Base-by-base conservation (phyloP, 2,113 vertebrate species). In the Pedionomus torquatus region DNA sequence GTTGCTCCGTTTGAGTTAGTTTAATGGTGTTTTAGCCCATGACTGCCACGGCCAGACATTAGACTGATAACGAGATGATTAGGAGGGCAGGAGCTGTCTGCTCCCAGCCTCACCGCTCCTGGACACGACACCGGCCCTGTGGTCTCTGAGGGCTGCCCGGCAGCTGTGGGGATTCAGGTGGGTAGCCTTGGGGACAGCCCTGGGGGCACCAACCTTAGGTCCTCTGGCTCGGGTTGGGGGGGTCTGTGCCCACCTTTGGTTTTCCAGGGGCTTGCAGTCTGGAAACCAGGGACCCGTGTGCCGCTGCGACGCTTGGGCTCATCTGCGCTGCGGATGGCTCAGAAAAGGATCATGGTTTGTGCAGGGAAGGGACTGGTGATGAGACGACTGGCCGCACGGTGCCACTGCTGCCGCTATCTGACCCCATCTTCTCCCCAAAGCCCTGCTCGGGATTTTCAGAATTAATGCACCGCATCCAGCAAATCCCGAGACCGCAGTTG, bases 1-100 rank as follows among this genome's bases (percentile, higher is more conserved):
- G 95, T 92, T 93, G 89, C 88, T 96, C 95, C 72, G 44, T 95
- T 96, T 93, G 89, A 93, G 94, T 92, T 83, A 92, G 90, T 95
- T 95, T 96, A 95, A 93, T 92, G 93, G 96, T 90, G 93, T 95
- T 95, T 93, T 95, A 89, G 93, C 94, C 94, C 86, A 66, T 78
- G 93, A 91, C 95, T 78, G 94, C 94, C 33, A 91, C 93, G 92
- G 83, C 77, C 95, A 93, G 95, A 90, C 95, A 93, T 91, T 30
- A 86, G 86, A 95, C 79, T 83, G 82, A 92, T 92, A 91, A 95
- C 88, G 64, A 88, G 88, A 94, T 95, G 94, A 96, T 92, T 90
- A 97, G 94, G 85, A 81, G 79, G 91, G 95, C 76, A 89, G 93
- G 80, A 90, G 86, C 80, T 7, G 80, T 58, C 83, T 63, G 83